phyloP scores from a whole-genome alignment of 2,888 invertebrate genomes.

The Taenaris catops region DNA sequence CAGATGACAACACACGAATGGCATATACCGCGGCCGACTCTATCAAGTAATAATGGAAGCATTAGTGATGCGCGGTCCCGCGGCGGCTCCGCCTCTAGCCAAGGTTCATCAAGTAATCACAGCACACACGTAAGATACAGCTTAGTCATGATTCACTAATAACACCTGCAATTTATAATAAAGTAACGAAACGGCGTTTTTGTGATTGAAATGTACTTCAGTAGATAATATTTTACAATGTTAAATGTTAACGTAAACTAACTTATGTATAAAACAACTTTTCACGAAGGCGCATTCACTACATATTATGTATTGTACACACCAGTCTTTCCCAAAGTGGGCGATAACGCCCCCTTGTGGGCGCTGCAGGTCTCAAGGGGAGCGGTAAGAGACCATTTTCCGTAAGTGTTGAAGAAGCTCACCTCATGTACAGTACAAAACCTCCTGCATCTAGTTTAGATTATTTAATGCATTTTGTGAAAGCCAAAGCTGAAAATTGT shows the following conservation, averaged over 20 bases:
- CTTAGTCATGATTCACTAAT: conserved; percentile 12
- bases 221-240: no score
- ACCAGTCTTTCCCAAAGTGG: no score
- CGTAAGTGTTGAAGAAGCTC: conserved; percentile 95
- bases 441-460: conserved; percentile 96
- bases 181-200: conserved; percentile 3
- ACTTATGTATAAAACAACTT: no score
- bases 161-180: conserved; percentile 6
- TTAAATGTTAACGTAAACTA: no score
- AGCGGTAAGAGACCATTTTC: no score
- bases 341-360: no score
- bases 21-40: conserved; percentile 92
- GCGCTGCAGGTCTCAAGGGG: no score
- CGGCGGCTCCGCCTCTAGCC: conserved; percentile 83
- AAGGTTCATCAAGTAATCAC: conserved; percentile 82
- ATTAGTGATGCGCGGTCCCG: conserved; percentile 60
- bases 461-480: conserved; percentile 97
- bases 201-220: background rate
- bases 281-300: no score
- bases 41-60: conserved; percentile 68
- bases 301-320: no score
- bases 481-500: conserved; percentile 96
- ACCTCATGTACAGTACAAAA: conserved; percentile 96
- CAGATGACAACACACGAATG: conserved; percentile 60
- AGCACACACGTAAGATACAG: conserved; percentile 86